phyloP scores from a whole-genome alignment of 2,888 invertebrate genomes.

The Muschampia plurimacula region DNA sequence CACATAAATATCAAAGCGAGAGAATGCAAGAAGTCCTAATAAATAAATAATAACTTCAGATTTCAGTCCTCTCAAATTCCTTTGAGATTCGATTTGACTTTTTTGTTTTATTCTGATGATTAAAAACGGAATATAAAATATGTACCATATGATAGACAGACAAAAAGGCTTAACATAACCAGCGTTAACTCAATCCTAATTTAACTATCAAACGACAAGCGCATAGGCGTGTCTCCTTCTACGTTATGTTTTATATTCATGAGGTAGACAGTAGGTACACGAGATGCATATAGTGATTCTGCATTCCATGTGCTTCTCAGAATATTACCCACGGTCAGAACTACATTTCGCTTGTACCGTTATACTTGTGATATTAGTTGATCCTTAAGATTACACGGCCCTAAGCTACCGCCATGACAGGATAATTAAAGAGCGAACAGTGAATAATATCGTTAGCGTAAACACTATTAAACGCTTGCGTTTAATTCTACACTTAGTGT shows the following conservation, averaged over 20 bases:
- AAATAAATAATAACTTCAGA: too few relatives aligned
- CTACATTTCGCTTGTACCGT: slow-evolving; percentile 44
- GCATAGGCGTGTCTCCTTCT: slow-evolving; percentile 39
- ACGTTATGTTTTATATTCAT: slow-evolving; percentile 68
- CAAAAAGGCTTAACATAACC: not conserved
- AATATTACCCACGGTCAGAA: slow-evolving; percentile 53
- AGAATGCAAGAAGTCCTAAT: too few relatives aligned
- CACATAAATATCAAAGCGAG: too few relatives aligned
- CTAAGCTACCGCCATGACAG: slow-evolving; percentile 25
- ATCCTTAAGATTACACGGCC: slow-evolving; percentile 21
- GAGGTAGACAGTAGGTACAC: slow-evolving; percentile 49
- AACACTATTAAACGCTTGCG: slow-evolving; percentile 23
- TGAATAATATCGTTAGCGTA: slow-evolving; percentile 24
- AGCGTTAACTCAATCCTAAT: not conserved
- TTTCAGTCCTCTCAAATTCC: too few relatives aligned
- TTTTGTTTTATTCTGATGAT: too few relatives aligned
- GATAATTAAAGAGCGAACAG: slow-evolving; percentile 29
- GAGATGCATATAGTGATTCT: slow-evolving; percentile 69
- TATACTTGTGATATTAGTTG: slow-evolving; percentile 44
- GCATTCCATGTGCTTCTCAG: slow-evolving; percentile 73
- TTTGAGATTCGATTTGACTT: too few relatives aligned
- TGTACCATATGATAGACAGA: not conserved
- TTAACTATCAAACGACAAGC: slow-evolving; percentile 38
- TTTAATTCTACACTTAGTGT: slow-evolving; percentile 19
- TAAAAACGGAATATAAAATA: not conserved